These are phyloP conservation scores for Plagodis dolabraria DNA, from an alignment of 2,888 invertebrate genomes.

Conservation along the genomic window DNA sequence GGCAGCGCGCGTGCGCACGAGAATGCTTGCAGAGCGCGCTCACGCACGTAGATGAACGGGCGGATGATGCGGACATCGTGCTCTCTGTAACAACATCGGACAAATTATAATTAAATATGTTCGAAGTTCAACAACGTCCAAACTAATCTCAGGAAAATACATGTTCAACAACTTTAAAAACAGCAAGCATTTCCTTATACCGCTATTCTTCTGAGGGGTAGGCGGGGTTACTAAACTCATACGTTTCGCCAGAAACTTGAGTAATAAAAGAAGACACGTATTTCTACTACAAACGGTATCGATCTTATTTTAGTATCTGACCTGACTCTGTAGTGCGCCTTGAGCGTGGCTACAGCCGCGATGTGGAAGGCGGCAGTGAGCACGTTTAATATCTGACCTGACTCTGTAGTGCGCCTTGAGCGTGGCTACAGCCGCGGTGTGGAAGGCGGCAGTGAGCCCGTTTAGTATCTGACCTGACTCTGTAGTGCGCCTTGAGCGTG, in stretches of 20 bases:
- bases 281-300: neutral
- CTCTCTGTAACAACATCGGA: conserved; percentile 81
- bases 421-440: conserved; percentile 91
- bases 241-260: too few species aligned
- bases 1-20: conserved; percentile 90
- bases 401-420: conserved; percentile 93
- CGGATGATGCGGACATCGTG: conserved; percentile 92
- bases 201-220: too few species aligned
- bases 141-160: too few species aligned
- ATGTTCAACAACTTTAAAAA: too few species aligned
- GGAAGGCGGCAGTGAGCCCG: conserved; percentile 90
- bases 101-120: too few species aligned
- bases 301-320: too few species aligned
- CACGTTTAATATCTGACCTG: conserved; percentile 83
- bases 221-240: too few species aligned
- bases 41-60: conserved; percentile 94
- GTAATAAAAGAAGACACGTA: too few species aligned
- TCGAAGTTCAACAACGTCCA: too few species aligned
- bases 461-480: conserved; percentile 86
- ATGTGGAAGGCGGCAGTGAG: conserved; percentile 91
- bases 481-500: conserved; percentile 92
- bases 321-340: conserved; percentile 91
- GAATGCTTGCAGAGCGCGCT: conserved; percentile 89
- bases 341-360: conserved; percentile 91
- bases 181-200: too few species aligned